phyloP scores from a whole-genome alignment of 2,113 vertebrate species.

The Platichthys stellatus region DNA sequence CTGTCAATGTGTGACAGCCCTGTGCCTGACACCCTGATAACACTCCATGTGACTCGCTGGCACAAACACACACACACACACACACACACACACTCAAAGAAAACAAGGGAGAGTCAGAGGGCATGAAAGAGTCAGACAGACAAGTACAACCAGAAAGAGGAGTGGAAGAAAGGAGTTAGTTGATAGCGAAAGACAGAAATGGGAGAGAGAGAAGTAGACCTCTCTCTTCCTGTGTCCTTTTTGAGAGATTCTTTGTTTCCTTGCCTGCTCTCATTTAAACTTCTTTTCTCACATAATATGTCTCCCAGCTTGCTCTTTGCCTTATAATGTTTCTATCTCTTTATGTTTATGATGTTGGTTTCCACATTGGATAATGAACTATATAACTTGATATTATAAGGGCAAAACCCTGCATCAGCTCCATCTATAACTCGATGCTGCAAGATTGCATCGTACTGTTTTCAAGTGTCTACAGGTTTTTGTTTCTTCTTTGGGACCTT shows the following conservation, averaged over 20 bases:
- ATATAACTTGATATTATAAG: slow-evolving; percentile 31
- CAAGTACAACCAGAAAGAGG: slow-evolving; percentile 53
- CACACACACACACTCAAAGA: slow-evolving; percentile 29
- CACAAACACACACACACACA: slow-evolving; percentile 18
- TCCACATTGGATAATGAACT: slow-evolving; percentile 43
- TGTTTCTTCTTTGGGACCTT: neutral
- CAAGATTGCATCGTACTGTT: slow-evolving; percentile 15
- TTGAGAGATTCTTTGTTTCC: slow-evolving; percentile 39
- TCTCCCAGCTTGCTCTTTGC: slow-evolving; percentile 21
- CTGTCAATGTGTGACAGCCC: slow-evolving; percentile 75
- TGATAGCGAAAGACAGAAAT: slow-evolving; percentile 40
- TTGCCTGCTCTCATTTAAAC: slow-evolving; percentile 7
- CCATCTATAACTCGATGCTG: slow-evolving; percentile 43
- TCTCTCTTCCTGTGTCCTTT: slow-evolving; percentile 35
- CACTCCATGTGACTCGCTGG: slow-evolving; percentile 65
- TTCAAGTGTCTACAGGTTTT: neutral
- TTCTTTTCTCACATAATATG: slow-evolving; percentile 24
- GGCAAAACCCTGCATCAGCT: slow-evolving; percentile 26
- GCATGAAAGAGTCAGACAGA: slow-evolving; percentile 52
- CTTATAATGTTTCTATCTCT: slow-evolving; percentile 2
- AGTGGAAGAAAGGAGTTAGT: slow-evolving; percentile 44
- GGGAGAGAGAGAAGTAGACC: slow-evolving; percentile 24
- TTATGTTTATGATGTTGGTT: neutral
- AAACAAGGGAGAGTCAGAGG: slow-evolving; percentile 68
- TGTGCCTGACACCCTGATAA: slow-evolving; percentile 76